A percentile compares a stretch with the other conserved stretches of the same genome.
These are phyloP conservation scores for Myiotriccus ornatus DNA, from an alignment of 2,797 vertebrate species.

Conservation along the genomic window DNA sequence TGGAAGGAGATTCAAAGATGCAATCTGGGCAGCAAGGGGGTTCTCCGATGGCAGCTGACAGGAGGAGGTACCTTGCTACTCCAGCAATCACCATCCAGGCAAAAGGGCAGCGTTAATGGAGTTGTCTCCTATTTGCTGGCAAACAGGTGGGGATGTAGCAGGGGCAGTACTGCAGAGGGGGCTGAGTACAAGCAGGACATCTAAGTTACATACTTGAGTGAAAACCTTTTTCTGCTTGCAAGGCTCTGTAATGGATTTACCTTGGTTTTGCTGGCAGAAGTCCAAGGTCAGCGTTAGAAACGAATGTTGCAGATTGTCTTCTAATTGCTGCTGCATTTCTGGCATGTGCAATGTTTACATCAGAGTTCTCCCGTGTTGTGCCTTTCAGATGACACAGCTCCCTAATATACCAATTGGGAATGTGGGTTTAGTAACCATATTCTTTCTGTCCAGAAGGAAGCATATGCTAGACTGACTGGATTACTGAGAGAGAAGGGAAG, in stretches of 20 bases:
- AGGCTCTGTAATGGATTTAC: background rate
- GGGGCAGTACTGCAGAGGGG: background rate
- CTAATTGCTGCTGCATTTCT: background rate
- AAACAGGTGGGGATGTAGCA: no score
- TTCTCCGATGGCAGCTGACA: background rate
- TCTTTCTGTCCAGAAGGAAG: background rate
- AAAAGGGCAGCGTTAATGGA: background rate
- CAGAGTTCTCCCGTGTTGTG: background rate
- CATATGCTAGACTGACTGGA: background rate
- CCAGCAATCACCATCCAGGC: background rate
- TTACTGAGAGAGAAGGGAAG: background rate
- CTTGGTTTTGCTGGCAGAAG: background rate
- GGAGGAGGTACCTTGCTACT: background rate
- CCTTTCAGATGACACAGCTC: rapidly evolving
- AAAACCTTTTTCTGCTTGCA: background rate
- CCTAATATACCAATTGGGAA: background rate
- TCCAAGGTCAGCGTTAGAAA: background rate
- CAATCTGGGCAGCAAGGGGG: rapidly evolving
- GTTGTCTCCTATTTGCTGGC: background rate
- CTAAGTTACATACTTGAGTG: background rate
- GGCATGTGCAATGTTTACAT: background rate
- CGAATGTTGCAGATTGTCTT: background rate
- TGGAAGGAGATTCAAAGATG: background rate
- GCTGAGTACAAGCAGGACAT: background rate
- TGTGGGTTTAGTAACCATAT: background rate